phyloP scores from a whole-genome alignment of 2,113 vertebrate species.

The Acanthochromis polyacanthus region DNA sequence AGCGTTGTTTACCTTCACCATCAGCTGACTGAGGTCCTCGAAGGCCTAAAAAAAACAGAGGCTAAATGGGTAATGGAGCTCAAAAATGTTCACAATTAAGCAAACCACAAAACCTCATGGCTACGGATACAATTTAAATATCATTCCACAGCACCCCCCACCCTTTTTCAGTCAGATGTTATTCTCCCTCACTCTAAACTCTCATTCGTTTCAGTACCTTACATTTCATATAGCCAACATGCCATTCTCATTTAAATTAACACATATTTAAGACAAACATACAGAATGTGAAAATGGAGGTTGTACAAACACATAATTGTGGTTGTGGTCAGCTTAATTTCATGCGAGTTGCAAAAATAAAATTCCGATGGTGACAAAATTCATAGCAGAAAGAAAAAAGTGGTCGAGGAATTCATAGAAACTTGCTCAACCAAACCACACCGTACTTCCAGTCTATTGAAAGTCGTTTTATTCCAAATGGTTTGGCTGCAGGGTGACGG shows the following conservation, averaged over 20 bases:
- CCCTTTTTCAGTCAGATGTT: neutral
- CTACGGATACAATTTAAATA: conserved; percentile 27
- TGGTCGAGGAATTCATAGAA: neutral
- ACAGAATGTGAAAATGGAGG: neutral
- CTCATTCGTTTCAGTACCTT: neutral
- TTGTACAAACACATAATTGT: conserved; percentile 17
- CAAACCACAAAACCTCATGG: conserved; percentile 42
- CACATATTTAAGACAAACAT: conserved; percentile 9
- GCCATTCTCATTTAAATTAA: neutral
- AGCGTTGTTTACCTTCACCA: conserved; percentile 92
- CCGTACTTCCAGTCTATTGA: neutral
- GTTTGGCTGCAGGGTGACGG: neutral
- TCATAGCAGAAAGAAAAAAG: conserved; percentile 1
- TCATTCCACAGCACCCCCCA: conserved; percentile 35
- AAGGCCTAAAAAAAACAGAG: conserved; percentile 88
- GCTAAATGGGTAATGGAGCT: conserved; percentile 11
- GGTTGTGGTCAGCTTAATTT: conserved; percentile 22
- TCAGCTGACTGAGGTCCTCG: conserved; percentile 97
- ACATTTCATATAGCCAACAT: neutral
- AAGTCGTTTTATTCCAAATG: neutral
- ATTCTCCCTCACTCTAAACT: neutral
- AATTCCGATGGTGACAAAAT: neutral
- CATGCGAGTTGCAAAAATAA: conserved; percentile 16
- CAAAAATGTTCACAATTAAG: conserved; percentile 51
- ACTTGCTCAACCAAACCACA: neutral